Conservation (phyloP, 2,113 vertebrate species). For the Actenoides hombroni region DNA sequence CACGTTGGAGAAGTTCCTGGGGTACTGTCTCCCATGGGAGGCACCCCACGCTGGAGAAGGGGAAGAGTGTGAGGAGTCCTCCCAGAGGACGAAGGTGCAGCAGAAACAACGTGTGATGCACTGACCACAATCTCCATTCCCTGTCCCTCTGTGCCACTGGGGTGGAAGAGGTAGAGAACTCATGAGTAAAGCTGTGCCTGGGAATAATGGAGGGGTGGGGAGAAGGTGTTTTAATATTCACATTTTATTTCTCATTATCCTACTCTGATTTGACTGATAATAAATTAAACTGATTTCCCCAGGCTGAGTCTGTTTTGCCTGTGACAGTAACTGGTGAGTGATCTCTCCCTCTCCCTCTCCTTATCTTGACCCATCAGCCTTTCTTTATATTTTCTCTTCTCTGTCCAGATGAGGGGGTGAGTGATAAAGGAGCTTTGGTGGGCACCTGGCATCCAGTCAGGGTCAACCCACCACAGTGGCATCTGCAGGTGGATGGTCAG, state of each 20-base stretch:
- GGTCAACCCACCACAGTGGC: neutral
- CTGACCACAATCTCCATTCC: neutral
- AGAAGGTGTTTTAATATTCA: neutral
- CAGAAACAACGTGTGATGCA: neutral
- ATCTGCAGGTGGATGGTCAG: neutral
- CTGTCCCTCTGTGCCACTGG: accelerated
- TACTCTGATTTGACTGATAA: neutral
- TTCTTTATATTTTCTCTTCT: neutral
- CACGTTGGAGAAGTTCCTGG: neutral
- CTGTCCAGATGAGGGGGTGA: neutral
- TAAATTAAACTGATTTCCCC: neutral
- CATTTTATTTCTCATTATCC: neutral
- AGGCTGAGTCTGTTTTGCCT: neutral
- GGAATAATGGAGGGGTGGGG: too few relatives aligned
- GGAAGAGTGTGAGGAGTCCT: neutral
- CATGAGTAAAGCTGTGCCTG: neutral
- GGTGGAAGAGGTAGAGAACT: neutral
- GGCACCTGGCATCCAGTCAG: neutral
- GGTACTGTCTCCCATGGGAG: neutral
- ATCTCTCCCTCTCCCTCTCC: neutral
- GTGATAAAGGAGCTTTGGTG: neutral
- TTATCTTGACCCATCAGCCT: neutral
- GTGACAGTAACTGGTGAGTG: neutral
- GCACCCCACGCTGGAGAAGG: neutral
- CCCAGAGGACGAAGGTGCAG: neutral